phyloP scores from a whole-genome alignment of 2,113 vertebrate genomes.

The Turdus rufiventris region DNA sequence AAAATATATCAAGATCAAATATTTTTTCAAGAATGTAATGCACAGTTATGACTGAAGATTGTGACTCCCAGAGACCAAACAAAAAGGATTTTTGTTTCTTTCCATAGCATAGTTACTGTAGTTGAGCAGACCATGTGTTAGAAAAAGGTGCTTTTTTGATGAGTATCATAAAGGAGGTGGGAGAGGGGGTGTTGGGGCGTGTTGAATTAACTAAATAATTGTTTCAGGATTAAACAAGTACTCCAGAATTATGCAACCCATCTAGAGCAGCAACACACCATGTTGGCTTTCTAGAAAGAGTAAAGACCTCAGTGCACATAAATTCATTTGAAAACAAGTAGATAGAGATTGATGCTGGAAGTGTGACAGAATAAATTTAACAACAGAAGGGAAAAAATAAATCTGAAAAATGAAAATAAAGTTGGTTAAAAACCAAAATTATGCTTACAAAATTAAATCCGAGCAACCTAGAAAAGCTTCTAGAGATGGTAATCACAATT shows the following conservation, averaged over 20 bases:
- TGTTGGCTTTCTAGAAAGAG: not conserved
- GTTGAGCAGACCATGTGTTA: not conserved
- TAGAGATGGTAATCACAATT: not conserved
- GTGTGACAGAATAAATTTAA: not conserved
- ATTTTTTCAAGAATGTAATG: not conserved
- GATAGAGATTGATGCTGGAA: not conserved
- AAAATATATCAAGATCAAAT: not conserved
- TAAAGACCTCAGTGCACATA: not conserved
- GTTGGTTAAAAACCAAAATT: not conserved
- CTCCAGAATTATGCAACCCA: not conserved
- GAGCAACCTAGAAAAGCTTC: not conserved
- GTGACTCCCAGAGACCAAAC: not conserved
- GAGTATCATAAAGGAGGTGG: not conserved
- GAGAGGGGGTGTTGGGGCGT: not conserved
- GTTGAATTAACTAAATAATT: not conserved
- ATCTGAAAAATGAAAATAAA: not conserved
- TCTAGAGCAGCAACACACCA: not conserved
- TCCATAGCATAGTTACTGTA: not conserved
- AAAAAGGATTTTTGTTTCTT: not conserved
- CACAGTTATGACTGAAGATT: not conserved
- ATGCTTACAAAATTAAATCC: not conserved
- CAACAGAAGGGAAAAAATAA: not conserved
- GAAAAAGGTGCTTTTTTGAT: not conserved
- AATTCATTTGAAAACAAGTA: not conserved
- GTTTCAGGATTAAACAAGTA: not conserved